phyloP scores from a whole-genome alignment of 1,140 invertebrate species.

The Magallana ariakensis region DNA sequence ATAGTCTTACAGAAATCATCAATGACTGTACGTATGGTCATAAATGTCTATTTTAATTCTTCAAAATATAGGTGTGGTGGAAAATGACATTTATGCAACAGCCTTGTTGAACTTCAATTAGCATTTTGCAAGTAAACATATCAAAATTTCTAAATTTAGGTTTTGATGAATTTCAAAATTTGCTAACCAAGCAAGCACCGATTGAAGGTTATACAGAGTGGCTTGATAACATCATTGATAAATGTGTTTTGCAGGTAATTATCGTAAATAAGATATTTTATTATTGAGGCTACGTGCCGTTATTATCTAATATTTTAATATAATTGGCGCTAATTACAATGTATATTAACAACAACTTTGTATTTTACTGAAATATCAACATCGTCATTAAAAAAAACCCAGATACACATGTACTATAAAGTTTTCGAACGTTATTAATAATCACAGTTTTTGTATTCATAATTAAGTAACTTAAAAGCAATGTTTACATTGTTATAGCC shows the following conservation, averaged over 20 bases:
- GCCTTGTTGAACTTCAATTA: background rate
- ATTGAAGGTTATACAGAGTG: constrained; percentile 81
- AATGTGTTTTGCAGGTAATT: constrained; percentile 79
- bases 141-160: constrained; percentile 74
- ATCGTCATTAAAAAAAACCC: no score
- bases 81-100: no score
- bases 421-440: no score
- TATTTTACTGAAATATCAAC: background rate
- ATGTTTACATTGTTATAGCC: constrained; percentile 64
- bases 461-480: background rate
- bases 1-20: constrained; percentile 54
- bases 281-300: background rate
- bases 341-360: background rate
- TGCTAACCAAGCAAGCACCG: constrained; percentile 80
- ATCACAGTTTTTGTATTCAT: no score
- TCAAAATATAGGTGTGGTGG: background rate
- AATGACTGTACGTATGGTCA: constrained; percentile 64
- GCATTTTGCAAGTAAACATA: background rate
- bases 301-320: background rate
- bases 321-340: background rate
- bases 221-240: constrained; percentile 80
- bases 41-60: background rate
- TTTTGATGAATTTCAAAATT: constrained; percentile 79
- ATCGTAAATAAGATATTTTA: background rate
- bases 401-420: no score